A percentile compares a stretch with the other conserved stretches of the same genome.
Evolutionary conservation across 2,797 vertebrate species (phyloP).

Genomic region (Brachymystax lenok): DNA sequence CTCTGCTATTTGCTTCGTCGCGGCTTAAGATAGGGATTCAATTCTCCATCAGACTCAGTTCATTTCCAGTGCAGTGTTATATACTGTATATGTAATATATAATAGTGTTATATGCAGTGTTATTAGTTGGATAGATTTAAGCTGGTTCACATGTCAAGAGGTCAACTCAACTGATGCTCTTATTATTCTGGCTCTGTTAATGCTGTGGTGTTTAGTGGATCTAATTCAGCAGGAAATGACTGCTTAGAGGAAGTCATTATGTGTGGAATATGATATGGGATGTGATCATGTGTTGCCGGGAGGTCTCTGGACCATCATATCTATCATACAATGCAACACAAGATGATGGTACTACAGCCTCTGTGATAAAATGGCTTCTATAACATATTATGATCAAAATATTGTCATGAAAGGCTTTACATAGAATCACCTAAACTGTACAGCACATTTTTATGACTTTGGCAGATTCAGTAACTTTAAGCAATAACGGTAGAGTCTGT

Average conservation of each 20-base stretch:
- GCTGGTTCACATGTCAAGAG: constrained; percentile 47
- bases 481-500: too few relatives aligned
- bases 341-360: constrained; percentile 11
- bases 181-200: constrained; percentile 68
- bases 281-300: constrained; percentile 17
- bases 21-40: constrained; percentile 63
- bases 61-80: constrained; percentile 50
- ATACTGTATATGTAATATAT: neutral
- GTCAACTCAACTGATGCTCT: constrained; percentile 58
- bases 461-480: too few relatives aligned
- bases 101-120: constrained; percentile 6
- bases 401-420: too few relatives aligned
- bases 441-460: too few relatives aligned
- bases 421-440: too few relatives aligned
- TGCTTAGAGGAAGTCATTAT: constrained; percentile 36
- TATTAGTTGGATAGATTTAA: constrained; percentile 56
- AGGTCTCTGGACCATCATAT: neutral
- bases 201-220: constrained; percentile 44
- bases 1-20: constrained; percentile 56
- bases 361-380: constrained; percentile 52
- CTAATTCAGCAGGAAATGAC: constrained; percentile 60
- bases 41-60: constrained; percentile 46
- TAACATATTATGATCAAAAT: too few relatives aligned
- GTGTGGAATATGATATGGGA: constrained; percentile 2
- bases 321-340: neutral